These are phyloP conservation scores for Lycophotia porphyrea DNA, from an alignment of 2,888 invertebrate species.

Conservation along the genomic window DNA sequence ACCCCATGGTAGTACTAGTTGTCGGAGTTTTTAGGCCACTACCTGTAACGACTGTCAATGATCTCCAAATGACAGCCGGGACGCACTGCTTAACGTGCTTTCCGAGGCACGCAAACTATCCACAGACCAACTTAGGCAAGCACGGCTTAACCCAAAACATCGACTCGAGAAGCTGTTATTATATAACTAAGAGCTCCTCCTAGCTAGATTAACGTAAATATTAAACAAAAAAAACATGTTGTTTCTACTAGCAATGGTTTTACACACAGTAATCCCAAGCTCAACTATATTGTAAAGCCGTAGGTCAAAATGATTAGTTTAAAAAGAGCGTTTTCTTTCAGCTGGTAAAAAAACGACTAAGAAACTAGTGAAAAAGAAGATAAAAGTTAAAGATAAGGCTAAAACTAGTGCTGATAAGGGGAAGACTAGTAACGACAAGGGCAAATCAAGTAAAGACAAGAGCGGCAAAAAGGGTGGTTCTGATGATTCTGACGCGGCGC, in stretches of 20 bases:
- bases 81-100: no score
- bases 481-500: conserved; percentile 83
- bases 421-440: conserved; percentile 43
- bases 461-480: conserved; percentile 53
- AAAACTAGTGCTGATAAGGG: conserved; percentile 65
- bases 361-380: conserved; percentile 78
- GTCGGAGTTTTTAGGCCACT: no score
- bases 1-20: no score
- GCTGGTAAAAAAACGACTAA: conserved; percentile 84
- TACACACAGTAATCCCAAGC: neutral
- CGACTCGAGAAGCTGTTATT: no score
- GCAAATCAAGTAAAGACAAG: conserved; percentile 65
- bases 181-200: no score
- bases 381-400: conserved; percentile 67
- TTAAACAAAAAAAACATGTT: neutral
- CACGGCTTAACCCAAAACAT: no score
- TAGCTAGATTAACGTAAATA: neutral
- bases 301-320: conserved; percentile 13
- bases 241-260: neutral
- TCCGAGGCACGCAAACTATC: no score
- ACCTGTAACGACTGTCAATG: no score
- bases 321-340: conserved; percentile 52
- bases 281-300: neutral
- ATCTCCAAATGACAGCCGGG: no score
- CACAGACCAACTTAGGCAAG: no score